phyloP scores from a whole-genome alignment of 2,113 vertebrate genomes.

The Dicerorhinus sumatrensis region DNA sequence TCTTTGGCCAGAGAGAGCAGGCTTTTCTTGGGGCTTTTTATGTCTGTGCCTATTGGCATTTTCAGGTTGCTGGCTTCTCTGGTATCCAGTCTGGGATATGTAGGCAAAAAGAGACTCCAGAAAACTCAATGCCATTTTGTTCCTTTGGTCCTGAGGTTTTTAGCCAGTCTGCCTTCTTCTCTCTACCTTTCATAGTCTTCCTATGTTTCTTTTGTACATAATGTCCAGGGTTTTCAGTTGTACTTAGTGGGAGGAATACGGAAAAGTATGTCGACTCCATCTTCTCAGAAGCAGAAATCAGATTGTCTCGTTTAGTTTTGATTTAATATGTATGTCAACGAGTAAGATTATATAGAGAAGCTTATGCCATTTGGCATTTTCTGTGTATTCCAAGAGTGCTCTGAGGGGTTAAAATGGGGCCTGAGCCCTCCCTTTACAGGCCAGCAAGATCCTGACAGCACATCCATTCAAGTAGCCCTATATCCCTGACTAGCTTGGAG shows the following conservation, averaged over 20 bases:
- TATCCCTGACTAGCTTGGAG: not conserved
- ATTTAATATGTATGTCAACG: not conserved
- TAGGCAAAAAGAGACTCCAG: not conserved
- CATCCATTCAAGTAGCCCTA: not conserved
- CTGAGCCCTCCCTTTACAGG: not conserved
- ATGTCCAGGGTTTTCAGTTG: not conserved
- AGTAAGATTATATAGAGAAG: not conserved
- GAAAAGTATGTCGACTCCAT: not conserved
- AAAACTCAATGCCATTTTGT: not conserved
- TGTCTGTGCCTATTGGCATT: not conserved
- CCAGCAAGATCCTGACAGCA: not conserved
- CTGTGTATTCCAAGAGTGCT: not conserved
- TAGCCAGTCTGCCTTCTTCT: not conserved
- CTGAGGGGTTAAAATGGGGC: not conserved
- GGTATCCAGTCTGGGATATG: not conserved
- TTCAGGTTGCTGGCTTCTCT: not conserved
- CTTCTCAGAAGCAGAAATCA: not conserved
- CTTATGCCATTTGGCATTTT: not conserved
- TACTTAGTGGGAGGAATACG: not conserved
- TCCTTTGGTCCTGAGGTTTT: not conserved
- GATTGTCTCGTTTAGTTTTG: not conserved
- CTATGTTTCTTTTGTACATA: not conserved
- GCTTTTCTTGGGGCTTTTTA: not conserved
- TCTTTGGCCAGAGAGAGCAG: not conserved
- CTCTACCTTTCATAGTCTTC: not conserved